Percentiles rank a stretch among this genome's conserved stretches.
phyloP scores from a whole-genome alignment of 2,113 vertebrate genomes.

The Cephalopterus ornatus region DNA sequence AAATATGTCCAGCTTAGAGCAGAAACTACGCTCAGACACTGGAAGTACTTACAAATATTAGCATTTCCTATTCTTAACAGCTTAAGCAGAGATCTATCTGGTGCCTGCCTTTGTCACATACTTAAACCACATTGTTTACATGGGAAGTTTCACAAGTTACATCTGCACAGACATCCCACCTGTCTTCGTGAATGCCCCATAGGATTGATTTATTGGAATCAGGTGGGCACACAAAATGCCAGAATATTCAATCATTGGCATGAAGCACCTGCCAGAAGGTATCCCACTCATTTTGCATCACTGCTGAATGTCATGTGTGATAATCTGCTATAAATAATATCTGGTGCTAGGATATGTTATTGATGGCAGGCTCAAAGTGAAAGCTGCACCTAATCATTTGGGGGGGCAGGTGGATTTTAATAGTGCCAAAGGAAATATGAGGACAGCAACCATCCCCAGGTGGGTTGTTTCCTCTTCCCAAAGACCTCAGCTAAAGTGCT shows the following conservation, averaged over 20 bases:
- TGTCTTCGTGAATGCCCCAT: not conserved
- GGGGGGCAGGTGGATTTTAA: not conserved
- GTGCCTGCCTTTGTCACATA: not conserved
- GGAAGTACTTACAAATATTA: not conserved
- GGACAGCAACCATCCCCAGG: not conserved
- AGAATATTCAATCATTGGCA: not conserved
- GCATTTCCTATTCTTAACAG: not conserved
- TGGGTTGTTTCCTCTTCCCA: not conserved
- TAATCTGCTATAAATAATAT: not conserved
- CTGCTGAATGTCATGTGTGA: not conserved
- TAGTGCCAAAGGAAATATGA: not conserved
- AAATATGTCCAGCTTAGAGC: not conserved
- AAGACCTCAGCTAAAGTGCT: not conserved
- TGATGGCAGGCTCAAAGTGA: not conserved
- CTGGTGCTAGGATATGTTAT: not conserved
- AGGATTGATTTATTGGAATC: not conserved
- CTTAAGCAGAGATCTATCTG: not conserved
- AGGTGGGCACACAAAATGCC: not conserved
- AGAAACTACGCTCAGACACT: not conserved
- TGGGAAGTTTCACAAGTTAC: not conserved
- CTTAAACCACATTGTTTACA: not conserved
- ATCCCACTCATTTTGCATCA: not conserved
- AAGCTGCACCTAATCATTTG: not conserved
- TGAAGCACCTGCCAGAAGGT: not conserved
- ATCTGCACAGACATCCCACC: not conserved